phyloP scores from a whole-genome alignment of 1,140 invertebrate species.

The Euwallacea fornicatus region DNA sequence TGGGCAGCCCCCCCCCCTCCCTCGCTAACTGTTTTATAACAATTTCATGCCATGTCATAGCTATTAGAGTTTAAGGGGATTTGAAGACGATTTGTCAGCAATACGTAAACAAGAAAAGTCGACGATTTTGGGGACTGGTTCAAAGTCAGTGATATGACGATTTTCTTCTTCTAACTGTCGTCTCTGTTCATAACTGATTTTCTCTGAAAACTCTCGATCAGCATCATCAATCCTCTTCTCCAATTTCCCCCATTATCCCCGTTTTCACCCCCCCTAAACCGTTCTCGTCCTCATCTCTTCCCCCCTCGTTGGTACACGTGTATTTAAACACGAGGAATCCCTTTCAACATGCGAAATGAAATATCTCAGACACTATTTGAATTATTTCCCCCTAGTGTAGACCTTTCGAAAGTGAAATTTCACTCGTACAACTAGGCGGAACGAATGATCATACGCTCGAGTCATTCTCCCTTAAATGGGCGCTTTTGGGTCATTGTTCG shows the following conservation, averaged over 20 bases:
- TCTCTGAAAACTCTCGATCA: background rate
- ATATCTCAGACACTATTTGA: constrained; percentile 37
- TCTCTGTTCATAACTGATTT: background rate
- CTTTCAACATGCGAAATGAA: constrained; percentile 32
- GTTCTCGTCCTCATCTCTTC: background rate
- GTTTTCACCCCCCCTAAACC: background rate
- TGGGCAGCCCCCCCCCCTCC: background rate
- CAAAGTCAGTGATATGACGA: too few relatives aligned
- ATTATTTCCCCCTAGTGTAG: constrained; percentile 24
- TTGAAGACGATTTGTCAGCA: too few relatives aligned
- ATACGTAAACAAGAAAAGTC: background rate
- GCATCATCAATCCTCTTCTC: background rate
- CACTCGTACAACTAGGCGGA: constrained; percentile 29
- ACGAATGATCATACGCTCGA: constrained; percentile 17
- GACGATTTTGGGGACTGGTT: too few relatives aligned
- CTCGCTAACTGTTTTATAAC: constrained; percentile 8
- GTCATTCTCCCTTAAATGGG: constrained; percentile 9
- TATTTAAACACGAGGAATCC: constrained; percentile 32
- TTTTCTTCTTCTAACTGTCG: background rate
- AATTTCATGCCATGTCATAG: constrained; percentile 15
- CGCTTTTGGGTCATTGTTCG: background rate
- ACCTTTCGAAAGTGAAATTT: constrained; percentile 33
- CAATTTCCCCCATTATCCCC: too few relatives aligned
- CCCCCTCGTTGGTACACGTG: constrained; percentile 21
- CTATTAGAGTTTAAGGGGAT: constrained; percentile 11